phyloP scores from a whole-genome alignment of 1,140 invertebrate species.

The Dendrolimus kikuchii region DNA sequence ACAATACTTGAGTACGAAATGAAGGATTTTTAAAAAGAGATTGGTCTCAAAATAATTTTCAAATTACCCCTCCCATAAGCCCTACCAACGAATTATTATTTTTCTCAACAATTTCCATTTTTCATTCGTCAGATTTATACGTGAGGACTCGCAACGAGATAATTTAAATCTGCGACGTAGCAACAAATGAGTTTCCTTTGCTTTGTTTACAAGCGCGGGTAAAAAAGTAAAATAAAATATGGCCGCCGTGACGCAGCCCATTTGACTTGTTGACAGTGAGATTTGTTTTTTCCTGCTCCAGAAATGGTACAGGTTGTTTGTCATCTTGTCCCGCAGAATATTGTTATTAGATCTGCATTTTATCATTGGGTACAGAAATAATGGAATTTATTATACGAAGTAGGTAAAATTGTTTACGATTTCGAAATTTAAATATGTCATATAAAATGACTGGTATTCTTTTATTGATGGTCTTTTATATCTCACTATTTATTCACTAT shows the following conservation, averaged over 20 bases:
- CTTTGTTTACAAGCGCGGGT: conserved; percentile 30
- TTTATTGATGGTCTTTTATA: no score
- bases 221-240: conserved; percentile 24
- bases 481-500: no score
- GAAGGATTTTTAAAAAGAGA: no score
- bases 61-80: no score
- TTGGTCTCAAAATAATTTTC: no score
- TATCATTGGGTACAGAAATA: conserved; percentile 2
- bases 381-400: no score
- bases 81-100: no score
- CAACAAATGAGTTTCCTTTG: conserved; percentile 30
- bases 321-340: conserved; percentile 27
- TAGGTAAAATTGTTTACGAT: no score
- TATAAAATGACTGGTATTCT: no score
- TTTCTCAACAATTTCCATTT: no score
- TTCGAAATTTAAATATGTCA: no score
- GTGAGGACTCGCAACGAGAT: conserved; percentile 11
- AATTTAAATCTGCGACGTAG: conserved; percentile 36
- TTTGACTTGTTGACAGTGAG: conserved; percentile 38
- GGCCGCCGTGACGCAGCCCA: conserved; percentile 25
- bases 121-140: conserved; percentile 6
- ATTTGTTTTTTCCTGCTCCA: conserved; percentile 35
- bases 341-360: conserved; percentile 20
- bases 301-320: conserved; percentile 26
- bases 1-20: no score